Percentiles rank a stretch among this genome's conserved stretches.
phyloP scores from a whole-genome alignment of 2,888 invertebrate species.

The Polymixis lichenea region DNA sequence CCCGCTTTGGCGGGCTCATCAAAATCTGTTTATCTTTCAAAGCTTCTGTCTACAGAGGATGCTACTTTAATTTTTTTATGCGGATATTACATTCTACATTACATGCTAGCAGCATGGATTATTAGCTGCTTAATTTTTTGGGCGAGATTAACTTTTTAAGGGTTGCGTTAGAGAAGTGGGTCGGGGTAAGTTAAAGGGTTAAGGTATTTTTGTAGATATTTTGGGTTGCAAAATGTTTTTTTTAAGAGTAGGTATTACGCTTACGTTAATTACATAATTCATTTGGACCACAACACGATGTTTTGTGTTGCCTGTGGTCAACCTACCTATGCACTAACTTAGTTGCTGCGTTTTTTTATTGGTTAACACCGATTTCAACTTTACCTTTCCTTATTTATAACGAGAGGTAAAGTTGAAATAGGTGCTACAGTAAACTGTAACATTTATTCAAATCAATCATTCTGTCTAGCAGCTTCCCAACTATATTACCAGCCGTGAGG shows the following conservation, averaged over 20 bases:
- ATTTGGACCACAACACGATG: not conserved
- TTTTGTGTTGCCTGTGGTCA: not conserved
- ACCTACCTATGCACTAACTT: not conserved
- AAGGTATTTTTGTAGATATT: not conserved
- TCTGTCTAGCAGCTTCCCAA: not conserved
- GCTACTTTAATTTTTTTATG: constrained; percentile 64
- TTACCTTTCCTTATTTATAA: not conserved
- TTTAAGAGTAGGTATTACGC: not conserved
- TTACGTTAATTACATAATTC: not conserved
- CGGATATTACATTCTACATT: constrained; percentile 63
- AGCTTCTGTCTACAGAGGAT: constrained; percentile 69
- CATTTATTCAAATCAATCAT: constrained; percentile 18
- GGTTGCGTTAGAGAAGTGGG: constrained; percentile 1
- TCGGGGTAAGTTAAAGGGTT: not conserved
- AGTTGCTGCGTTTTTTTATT: not conserved
- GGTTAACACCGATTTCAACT: not conserved
- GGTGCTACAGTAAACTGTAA: no score
- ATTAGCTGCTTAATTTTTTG: constrained; percentile 44
- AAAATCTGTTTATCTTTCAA: constrained; percentile 83
- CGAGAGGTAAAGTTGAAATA: no score
- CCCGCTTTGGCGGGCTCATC: constrained; percentile 83
- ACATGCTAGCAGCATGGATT: constrained; percentile 32
- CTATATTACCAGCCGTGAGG: no score
- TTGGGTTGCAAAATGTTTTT: not conserved
- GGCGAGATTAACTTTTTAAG: constrained; percentile 13